Base-by-base conservation (phyloP, 2,888 invertebrate species). In the Hofmannophila pseudospretella region DNA sequence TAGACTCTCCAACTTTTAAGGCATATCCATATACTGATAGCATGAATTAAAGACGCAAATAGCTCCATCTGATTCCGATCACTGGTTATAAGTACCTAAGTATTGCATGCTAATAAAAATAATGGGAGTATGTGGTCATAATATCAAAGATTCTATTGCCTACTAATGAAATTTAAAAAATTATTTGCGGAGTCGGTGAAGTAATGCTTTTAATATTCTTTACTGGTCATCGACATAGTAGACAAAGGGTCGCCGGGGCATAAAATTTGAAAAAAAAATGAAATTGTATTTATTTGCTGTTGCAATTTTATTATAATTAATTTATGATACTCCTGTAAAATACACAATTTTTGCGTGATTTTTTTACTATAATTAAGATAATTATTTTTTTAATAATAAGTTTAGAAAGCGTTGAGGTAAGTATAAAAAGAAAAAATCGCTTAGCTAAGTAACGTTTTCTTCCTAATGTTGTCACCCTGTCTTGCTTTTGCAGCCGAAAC, bases 71-170 rank as follows among this genome's bases (percentile, higher is more conserved):
- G n/a, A n/a, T n/a, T n/a, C n/a, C n/a, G n/a, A n/a, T 16, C 16
- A 16, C 3, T 16, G 16, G 16, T 16, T 23, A 23, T 23, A 20
- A 43, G 36, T 52, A 54, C 50, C 52, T 41, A 20, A 19, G 63
- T 75, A 72, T 70, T 76, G 84, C 84, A 85, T 84, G 84, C 68
- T 67, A 46, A n/a, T n/a, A n/a, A n/a, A 37, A 26, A 49, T 70
- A 69, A 77, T 77, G 85, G 86, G 85, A 86, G 85, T 85, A 82
- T 85, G 86, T 84, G 85, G 85, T 84, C 85, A 81, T 85, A 86
- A 82, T 82, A 72, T 84, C 82, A 75, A 74, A 67, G 67, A 72
- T 72, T 67, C 64, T 69, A 52, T 33, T 64, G 72, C 72, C 68
- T 72, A 74, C 67, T 78, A 73, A n/a, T n/a, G n/a, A n/a, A 20